These are phyloP conservation scores for Pachypsylla venusta DNA, from an alignment of 1,140 invertebrate genomes.

Conservation along the genomic window DNA sequence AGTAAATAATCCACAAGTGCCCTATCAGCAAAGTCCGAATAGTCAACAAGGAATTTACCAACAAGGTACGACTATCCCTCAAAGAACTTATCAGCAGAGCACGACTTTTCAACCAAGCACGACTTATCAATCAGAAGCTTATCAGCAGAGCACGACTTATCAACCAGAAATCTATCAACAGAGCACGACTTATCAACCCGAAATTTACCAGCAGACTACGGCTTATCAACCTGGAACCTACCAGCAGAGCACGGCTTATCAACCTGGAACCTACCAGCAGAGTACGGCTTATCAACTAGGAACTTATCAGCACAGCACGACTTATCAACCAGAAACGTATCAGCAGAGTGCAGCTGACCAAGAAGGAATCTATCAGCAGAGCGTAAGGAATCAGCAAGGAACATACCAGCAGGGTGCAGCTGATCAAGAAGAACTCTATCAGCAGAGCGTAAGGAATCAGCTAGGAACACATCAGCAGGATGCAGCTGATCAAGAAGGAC, in stretches of 20 bases:
- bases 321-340: too few species aligned
- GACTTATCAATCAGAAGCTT: neutral
- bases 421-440: neutral
- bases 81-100: neutral
- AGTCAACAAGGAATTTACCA: neutral
- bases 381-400: neutral
- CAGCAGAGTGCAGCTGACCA: neutral
- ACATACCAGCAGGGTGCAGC: neutral
- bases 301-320: neutral
- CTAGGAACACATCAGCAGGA: neutral
- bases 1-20: neutral
- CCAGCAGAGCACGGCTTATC: neutral
- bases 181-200: neutral
- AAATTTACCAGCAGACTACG: neutral
- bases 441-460: neutral
- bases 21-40: neutral
- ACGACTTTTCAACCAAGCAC: neutral
- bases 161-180: neutral
- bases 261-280: neutral
- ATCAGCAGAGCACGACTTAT: neutral
- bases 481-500: neutral
- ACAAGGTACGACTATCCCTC: neutral
- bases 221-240: neutral
- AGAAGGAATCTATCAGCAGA: neutral
- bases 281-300: neutral